A percentile compares a stretch with the other conserved stretches of the same genome.
Conservation (phyloP, 2,797 vertebrate species). For the Sebastes itinus region DNA sequence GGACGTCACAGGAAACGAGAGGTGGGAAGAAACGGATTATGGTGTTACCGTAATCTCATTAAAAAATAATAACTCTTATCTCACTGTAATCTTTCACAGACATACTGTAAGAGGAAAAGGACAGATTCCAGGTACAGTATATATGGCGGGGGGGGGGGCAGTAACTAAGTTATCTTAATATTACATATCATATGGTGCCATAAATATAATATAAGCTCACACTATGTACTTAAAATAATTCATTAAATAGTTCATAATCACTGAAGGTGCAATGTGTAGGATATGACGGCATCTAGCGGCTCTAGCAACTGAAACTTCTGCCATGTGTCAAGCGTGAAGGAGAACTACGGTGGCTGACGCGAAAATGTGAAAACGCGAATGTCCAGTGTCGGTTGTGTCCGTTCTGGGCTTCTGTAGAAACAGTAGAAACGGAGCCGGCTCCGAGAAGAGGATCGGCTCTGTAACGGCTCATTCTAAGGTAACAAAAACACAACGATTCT, state of each 20-base stretch:
- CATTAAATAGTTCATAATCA: background rate
- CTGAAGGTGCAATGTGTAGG: too few species aligned
- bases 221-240: background rate
- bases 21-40: conserved; percentile 56
- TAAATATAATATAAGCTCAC: background rate
- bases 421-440: too few species aligned
- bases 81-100: conserved; percentile 3
- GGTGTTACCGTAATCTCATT: conserved; percentile 42
- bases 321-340: fast-evolving
- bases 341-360: too few species aligned
- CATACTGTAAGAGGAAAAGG: background rate
- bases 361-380: too few species aligned
- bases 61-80: conserved; percentile 29
- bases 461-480: too few species aligned
- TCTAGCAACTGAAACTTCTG: too few species aligned
- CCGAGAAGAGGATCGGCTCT: too few species aligned
- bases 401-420: too few species aligned
- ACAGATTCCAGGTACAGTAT: background rate
- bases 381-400: too few species aligned
- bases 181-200: background rate
- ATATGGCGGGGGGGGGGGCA: too few species aligned
- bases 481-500: too few species aligned
- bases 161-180: background rate
- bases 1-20: conserved; percentile 54
- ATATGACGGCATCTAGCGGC: too few species aligned